Percentiles rank a stretch among this genome's conserved stretches.
Conservation (phyloP, 2,113 vertebrate species). For the Odobenus rosmarus region DNA sequence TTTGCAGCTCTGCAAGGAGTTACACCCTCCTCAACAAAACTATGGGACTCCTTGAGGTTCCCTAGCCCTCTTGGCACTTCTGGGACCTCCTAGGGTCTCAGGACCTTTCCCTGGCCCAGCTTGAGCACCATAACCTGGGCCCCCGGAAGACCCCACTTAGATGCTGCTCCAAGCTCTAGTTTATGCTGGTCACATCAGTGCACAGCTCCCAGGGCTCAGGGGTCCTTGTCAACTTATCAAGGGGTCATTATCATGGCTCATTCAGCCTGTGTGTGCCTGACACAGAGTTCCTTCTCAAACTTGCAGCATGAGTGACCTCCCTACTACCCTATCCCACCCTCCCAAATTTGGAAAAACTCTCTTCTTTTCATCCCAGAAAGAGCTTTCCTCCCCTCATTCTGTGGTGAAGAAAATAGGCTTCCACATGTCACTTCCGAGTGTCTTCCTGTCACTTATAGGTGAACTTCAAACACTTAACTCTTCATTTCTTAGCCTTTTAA, state of each 20-base stretch:
- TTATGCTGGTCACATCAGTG: not conserved
- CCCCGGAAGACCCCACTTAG: not conserved
- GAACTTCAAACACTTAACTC: not conserved
- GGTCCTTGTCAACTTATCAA: accelerated
- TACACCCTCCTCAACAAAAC: not conserved
- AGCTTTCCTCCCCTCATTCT: not conserved
- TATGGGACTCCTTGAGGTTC: not conserved
- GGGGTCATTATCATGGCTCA: not conserved
- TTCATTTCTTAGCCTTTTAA: not conserved
- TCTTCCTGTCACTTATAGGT: not conserved
- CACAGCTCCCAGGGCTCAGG: not conserved
- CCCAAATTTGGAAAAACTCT: not conserved
- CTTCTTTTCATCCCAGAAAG: not conserved
- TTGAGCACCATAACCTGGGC: not conserved
- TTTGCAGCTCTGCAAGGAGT: not conserved
- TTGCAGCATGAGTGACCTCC: not conserved
- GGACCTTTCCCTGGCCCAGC: not conserved
- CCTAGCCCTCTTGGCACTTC: not conserved
- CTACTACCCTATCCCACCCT: not conserved
- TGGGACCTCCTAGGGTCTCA: not conserved
- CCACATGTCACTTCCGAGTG: not conserved
- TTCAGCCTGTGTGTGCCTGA: not conserved
- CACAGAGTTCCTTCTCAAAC: not conserved
- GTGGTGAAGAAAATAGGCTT: not conserved
- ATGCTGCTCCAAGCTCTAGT: not conserved